Percentiles rank a stretch among this genome's conserved stretches.
Conservation (phyloP, 2,888 invertebrate genomes). For the Antitype chi region DNA sequence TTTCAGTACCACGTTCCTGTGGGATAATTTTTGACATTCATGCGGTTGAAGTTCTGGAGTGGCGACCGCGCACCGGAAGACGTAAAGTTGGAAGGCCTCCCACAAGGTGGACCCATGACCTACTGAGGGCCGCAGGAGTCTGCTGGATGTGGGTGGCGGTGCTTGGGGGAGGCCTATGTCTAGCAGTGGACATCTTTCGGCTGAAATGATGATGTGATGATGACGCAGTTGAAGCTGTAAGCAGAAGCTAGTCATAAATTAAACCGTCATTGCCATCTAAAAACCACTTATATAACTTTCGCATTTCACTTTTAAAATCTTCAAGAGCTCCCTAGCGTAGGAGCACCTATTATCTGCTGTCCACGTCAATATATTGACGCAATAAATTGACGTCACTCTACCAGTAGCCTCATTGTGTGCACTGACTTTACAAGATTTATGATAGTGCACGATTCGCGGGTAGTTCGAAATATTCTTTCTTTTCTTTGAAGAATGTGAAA, state of each 20-base stretch:
- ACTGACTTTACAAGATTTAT: conserved; percentile 60
- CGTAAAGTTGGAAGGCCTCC: too few species aligned
- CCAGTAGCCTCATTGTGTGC: conserved; percentile 57
- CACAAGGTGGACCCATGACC: too few species aligned
- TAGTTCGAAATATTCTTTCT: conserved; percentile 25
- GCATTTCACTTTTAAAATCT: not conserved
- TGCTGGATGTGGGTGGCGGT: too few species aligned
- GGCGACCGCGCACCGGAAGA: too few species aligned
- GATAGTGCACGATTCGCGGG: conserved; percentile 23
- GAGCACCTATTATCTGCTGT: conserved; percentile 60
- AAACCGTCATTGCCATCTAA: not conserved
- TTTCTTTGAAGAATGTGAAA: conserved; percentile 49
- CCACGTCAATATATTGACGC: conserved; percentile 62
- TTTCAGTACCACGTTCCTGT: too few species aligned
- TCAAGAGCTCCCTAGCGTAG: conserved; percentile 16
- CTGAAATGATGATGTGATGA: too few species aligned
- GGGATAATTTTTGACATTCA: too few species aligned
- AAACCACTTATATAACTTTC: not conserved
- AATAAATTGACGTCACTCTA: conserved; percentile 63
- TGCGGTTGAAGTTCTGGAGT: too few species aligned
- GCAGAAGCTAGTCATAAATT: not conserved
- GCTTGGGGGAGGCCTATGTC: too few species aligned
- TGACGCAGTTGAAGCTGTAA: too few species aligned
- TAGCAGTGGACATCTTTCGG: too few species aligned
- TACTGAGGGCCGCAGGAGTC: too few species aligned